These are phyloP conservation scores for Cryptus viduatorius DNA, from an alignment of 2,888 invertebrate species.

Conservation along the genomic window DNA sequence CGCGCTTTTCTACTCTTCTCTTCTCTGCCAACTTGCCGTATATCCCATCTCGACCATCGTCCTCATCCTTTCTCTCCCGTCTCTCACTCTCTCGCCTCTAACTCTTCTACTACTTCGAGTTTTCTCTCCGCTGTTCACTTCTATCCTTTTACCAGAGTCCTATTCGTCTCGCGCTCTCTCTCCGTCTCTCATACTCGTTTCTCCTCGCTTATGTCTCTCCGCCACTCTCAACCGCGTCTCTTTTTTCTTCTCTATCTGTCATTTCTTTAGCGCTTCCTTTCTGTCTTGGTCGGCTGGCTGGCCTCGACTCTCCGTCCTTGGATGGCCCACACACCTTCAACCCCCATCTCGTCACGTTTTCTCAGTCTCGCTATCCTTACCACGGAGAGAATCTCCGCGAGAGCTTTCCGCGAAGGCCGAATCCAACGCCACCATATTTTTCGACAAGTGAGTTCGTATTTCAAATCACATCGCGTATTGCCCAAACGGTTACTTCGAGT, in stretches of 20 bases:
- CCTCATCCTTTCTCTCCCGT: slow-evolving; percentile 27
- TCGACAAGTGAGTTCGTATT: slow-evolving; percentile 74
- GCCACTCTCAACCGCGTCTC: slow-evolving; percentile 44
- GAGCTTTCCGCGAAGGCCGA: slow-evolving; percentile 42
- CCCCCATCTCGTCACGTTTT: slow-evolving; percentile 56
- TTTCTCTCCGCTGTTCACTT: slow-evolving; percentile 44
- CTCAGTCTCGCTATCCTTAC: slow-evolving; percentile 33
- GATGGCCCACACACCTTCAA: slow-evolving; percentile 34
- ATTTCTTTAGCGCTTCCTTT: slow-evolving; percentile 43
- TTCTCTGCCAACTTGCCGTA: slow-evolving; percentile 52
- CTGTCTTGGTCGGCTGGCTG: slow-evolving; percentile 8
- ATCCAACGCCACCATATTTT: slow-evolving; percentile 73
- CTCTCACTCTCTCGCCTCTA: slow-evolving; percentile 43
- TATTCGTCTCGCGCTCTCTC: slow-evolving; percentile 37
- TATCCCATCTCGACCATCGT: slow-evolving; percentile 32
- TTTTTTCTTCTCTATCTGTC: slow-evolving; percentile 50
- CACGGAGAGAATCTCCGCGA: slow-evolving; percentile 34
- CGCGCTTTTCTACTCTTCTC: slow-evolving; percentile 59
- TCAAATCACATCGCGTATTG: slow-evolving; percentile 70
- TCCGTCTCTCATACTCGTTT: slow-evolving; percentile 22
- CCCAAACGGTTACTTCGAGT: slow-evolving; percentile 22
- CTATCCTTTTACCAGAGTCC: slow-evolving; percentile 41
- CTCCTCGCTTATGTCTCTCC: slow-evolving; percentile 7
- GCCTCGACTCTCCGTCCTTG: slow-evolving; percentile 41
- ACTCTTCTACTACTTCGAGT: slow-evolving; percentile 40